phyloP scores from a whole-genome alignment of 2,797 vertebrate species.

The Macropodus opercularis region DNA sequence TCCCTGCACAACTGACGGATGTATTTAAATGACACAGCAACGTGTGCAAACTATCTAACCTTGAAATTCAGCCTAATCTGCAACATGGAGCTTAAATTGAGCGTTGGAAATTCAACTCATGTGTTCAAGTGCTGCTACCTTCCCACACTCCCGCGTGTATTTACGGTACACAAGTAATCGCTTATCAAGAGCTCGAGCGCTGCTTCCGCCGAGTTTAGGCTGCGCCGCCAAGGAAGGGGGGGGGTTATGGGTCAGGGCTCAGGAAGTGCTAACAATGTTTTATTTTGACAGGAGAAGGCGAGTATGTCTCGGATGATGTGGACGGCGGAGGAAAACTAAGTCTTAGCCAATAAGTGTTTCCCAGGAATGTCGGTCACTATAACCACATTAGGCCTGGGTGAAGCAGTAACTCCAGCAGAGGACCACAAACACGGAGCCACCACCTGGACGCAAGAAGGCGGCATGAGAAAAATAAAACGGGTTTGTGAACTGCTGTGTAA shows the following conservation, averaged over 20 bases:
- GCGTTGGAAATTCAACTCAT: constrained; percentile 73
- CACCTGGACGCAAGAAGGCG: constrained; percentile 66
- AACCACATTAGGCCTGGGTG: constrained; percentile 76
- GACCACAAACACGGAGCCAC: constrained; percentile 71
- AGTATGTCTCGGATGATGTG: constrained; percentile 52
- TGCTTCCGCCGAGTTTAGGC: constrained; percentile 53
- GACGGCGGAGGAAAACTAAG: constrained; percentile 54
- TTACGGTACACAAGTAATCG: constrained; percentile 76
- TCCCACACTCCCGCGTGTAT: constrained; percentile 72
- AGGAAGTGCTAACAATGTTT: constrained; percentile 78
- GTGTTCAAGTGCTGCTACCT: constrained; percentile 66
- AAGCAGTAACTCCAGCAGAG: constrained; percentile 70
- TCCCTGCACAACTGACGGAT: constrained; percentile 24
- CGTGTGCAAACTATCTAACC: constrained; percentile 43
- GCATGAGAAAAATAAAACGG: constrained; percentile 49
- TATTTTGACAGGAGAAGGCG: constrained; percentile 58
- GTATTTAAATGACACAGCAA: constrained; percentile 43
- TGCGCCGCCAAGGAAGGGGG: constrained; percentile 38
- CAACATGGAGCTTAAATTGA: constrained; percentile 69
- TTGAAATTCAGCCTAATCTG: constrained; percentile 64
- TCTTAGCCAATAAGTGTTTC: constrained; percentile 55
- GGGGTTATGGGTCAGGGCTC: constrained; percentile 63
- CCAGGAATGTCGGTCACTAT: constrained; percentile 80
- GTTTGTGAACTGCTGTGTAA: constrained; percentile 44
- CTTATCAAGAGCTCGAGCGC: constrained; percentile 58